Evolutionary conservation across 2,888 invertebrate species (phyloP).

Genomic region (Globia sparganii): DNA sequence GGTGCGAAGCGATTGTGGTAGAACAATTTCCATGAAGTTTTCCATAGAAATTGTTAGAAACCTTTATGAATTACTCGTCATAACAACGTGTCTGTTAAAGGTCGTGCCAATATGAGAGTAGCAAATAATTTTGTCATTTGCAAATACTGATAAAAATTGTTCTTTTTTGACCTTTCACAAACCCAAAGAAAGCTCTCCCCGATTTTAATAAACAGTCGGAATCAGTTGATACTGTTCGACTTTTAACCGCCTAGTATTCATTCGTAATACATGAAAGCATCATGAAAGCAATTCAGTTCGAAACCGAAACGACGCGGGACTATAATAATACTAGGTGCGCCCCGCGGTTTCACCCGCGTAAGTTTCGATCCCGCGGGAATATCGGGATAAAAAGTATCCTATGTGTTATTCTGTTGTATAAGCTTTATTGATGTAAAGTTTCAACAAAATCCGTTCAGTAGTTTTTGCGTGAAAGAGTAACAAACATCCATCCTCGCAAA

Average conservation of each 20-base stretch:
- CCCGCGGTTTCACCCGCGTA: too few relatives aligned
- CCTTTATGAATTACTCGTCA: background rate
- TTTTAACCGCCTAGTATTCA: slow-evolving; percentile 23
- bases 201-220: background rate
- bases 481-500: too few relatives aligned
- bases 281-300: slow-evolving; percentile 23
- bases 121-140: background rate
- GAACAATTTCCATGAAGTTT: background rate
- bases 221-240: slow-evolving; percentile 19
- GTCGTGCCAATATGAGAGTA: background rate
- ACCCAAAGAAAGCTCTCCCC: background rate
- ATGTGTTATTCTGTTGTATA: too few relatives aligned
- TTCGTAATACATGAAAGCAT: slow-evolving; percentile 28
- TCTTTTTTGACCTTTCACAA: background rate
- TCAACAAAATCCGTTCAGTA: too few relatives aligned
- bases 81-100: background rate
- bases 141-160: background rate
- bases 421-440: too few relatives aligned
- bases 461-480: too few relatives aligned
- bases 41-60: background rate
- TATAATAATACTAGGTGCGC: slow-evolving; percentile 73
- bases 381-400: too few relatives aligned
- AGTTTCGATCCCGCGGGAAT: too few relatives aligned
- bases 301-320: slow-evolving; percentile 8
- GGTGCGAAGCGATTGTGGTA: background rate